Evolutionary conservation across 2,888 invertebrate species (phyloP), one percentile per base, ranked within the genome.

Genomic region (Drosophila heteroneura): DNA sequence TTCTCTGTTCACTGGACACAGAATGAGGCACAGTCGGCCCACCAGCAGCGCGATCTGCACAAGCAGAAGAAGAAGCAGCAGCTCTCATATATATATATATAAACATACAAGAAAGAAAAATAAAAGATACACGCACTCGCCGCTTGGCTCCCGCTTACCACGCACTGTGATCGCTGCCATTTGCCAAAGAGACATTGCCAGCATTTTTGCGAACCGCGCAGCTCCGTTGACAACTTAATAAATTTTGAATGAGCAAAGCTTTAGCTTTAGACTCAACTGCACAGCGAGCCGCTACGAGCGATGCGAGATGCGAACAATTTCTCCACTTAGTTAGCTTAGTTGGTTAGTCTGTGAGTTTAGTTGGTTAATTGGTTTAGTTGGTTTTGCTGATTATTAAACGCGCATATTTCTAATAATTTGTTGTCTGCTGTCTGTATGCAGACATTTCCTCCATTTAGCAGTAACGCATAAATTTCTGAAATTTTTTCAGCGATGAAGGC

Each of bases 371-470:
- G 58, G 57, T 58, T 74, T 44, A 37, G 70, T 33, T 65, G 62
- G 68, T 56, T 14, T 49, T 41, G 56, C 83, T 86, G 81, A 77
- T 89, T 86, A 89, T 89, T 89, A 87, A 87, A 82, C 82, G 82
- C 88, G 88, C 82, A 87, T 89, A 83, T 89, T 89, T 87, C 80
- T 80, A 85, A 89, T 87, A 87, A 87, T 85, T 87, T 81, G 82
- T 76, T 63, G 84, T 71, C 80, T 60, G 47, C 63, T 58, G 39
- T 28, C 22, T 32, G 22, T 16, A 28, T 28, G 58, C 54, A 80
- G 82, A 88, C 88, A 79, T 88, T 85, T 87, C 88, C 90, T 83
- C 81, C 81, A 81, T 84, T 88, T 89, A 88, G 85, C 85, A 83
- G 85, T 84, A 84, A 84, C 81, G 88, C 88, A 88, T 89, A 88